Percentiles rank a stretch among this genome's conserved stretches.
Evolutionary conservation across 2,888 invertebrate genomes (phyloP).

Genomic region (Galerucella nymphaeae): DNA sequence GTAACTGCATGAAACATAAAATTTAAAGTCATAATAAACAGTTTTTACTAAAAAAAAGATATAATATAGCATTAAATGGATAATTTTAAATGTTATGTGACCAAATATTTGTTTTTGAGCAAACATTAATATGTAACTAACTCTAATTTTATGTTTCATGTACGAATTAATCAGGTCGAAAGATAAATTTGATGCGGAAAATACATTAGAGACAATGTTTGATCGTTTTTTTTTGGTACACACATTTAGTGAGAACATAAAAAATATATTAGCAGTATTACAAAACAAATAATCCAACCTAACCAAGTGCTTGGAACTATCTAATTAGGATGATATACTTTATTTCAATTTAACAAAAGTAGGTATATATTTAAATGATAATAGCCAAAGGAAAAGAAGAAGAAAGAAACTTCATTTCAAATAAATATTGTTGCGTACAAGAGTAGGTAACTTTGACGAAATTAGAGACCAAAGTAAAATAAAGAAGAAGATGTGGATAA

Average conservation of each 20-base stretch:
- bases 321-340: not conserved
- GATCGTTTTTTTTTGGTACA: not conserved
- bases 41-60: no score
- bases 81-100: no score
- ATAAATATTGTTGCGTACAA: no score
- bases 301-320: not conserved
- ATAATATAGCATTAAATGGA: no score
- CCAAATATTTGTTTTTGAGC: no score
- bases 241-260: not conserved
- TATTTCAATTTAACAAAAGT: not conserved
- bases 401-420: no score
- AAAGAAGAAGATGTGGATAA: no score
- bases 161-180: not conserved
- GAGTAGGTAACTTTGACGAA: not conserved
- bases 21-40: no score
- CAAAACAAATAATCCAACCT: not conserved
- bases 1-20: no score
- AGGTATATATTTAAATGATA: no score
- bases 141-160: not conserved
- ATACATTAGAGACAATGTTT: constrained; percentile 1
- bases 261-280: not conserved
- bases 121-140: not conserved
- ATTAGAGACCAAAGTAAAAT: not conserved
- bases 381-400: no score
- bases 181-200: not conserved